phyloP scores from a whole-genome alignment of 2,888 invertebrate genomes.

The Drosophila meridiana region DNA sequence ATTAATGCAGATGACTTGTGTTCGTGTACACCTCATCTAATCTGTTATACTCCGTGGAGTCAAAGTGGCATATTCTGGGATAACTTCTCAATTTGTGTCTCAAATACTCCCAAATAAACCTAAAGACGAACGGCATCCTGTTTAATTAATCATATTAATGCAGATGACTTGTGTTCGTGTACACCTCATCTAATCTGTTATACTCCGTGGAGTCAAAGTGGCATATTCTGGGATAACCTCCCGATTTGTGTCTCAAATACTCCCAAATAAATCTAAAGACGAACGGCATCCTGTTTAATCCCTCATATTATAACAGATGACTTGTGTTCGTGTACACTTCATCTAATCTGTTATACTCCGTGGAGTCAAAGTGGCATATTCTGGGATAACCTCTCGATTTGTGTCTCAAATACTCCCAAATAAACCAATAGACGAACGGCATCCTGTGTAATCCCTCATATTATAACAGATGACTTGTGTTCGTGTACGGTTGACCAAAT shows the following conservation, averaged over 20 bases:
- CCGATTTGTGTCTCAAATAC: conserved; percentile 60
- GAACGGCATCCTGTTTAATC: conserved; percentile 56
- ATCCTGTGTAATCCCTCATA: conserved; percentile 30
- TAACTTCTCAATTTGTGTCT: conserved; percentile 28
- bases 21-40: conserved; percentile 20
- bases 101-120: conserved; percentile 38
- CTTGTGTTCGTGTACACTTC: conserved; percentile 44
- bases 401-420: conserved; percentile 51
- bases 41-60: conserved; percentile 22
- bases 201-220: conserved; percentile 61
- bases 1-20: conserved; percentile 51
- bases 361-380: conserved; percentile 56
- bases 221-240: conserved; percentile 34
- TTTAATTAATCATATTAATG: conserved; percentile 5
- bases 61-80: conserved; percentile 46
- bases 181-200: conserved; percentile 33
- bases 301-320: conserved; percentile 51
- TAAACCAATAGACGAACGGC: conserved; percentile 24
- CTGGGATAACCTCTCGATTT: conserved; percentile 2
- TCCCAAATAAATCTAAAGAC: conserved; percentile 25
- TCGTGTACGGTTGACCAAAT: conserved; percentile 1
- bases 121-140: conserved; percentile 44
- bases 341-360: not conserved
- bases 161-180: conserved; percentile 35
- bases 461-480: conserved; percentile 49